Percentiles rank a stretch among this genome's conserved stretches.
These are phyloP conservation scores for Chrosomus eos DNA, from an alignment of 2,797 vertebrate genomes.

Conservation along the genomic window DNA sequence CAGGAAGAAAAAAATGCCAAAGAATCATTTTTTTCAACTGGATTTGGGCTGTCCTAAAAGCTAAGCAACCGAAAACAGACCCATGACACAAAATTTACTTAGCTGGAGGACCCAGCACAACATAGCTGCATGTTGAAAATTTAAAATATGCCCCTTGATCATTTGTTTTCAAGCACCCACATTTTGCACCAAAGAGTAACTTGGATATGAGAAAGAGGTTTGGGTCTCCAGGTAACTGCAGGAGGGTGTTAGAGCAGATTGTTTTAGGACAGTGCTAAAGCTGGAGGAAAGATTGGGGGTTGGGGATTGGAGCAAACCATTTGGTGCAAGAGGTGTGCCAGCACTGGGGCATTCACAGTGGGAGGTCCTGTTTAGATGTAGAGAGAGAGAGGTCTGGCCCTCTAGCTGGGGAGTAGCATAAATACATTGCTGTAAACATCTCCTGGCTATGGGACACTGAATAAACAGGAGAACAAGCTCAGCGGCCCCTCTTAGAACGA, in stretches of 20 bases:
- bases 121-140: conserved; percentile 2
- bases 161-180: neutral
- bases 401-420: conserved; percentile 82
- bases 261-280: conserved; percentile 52
- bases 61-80: conserved; percentile 62
- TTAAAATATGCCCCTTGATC: neutral
- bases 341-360: conserved; percentile 72
- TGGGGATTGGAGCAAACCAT: conserved; percentile 52
- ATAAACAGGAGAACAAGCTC: conserved; percentile 82
- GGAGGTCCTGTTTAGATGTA: conserved; percentile 86
- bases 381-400: conserved; percentile 66
- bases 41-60: conserved; percentile 76
- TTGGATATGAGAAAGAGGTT: conserved; percentile 32
- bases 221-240: conserved; percentile 39
- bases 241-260: conserved; percentile 42
- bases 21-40: conserved; percentile 79
- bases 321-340: conserved; percentile 61
- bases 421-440: conserved; percentile 87
- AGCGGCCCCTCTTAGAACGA: conserved; percentile 64
- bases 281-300: conserved; percentile 24
- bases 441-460: conserved; percentile 81
- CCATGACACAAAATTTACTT: conserved; percentile 74
- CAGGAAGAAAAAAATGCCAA: conserved; percentile 68
- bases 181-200: conserved; percentile 51
- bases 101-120: conserved; percentile 65